Evolutionary conservation across 2,888 invertebrate species (phyloP), one percentile per base, ranked within the genome.

Genomic region (Drosophila neonasuta): DNA sequence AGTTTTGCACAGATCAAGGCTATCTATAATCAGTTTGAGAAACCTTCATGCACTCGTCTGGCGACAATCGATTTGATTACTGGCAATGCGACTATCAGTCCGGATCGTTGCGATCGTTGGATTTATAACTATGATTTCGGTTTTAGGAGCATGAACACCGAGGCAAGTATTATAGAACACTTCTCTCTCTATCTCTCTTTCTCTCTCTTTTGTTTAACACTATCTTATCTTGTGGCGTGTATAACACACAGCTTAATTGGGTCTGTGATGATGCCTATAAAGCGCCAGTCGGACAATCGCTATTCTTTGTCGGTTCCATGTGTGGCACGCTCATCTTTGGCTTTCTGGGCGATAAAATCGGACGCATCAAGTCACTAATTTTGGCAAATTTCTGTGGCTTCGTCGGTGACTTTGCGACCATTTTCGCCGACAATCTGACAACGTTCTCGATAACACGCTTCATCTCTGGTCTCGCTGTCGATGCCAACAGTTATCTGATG

Each of bases 271-370:
- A 92, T n/a, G 91, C 91, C 57, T 93, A 93, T 92, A 92, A 92
- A 77, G 91, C 93, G 17, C 91, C 92, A 1, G 83, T 93, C 34
- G 93, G 93, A 0, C 93, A 93, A 81, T 92, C 93, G 5, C 89
- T 93, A 66, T 94, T 93, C 84, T 93, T 93, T 80, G 88, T 92
- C 48, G 93, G 93, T 7, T 93, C 93, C 15, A 91, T 93, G 44
- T 78, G 92, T 24, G 93, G 93, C 1, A 92, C 92, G 41, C 80
- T 93, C 13, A 68, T 89, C n/a, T 91, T 93, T 71, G 93, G 93
- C 0, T 80, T 92, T 34, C 80, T 93, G 29, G 92, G 93, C 0
- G 93, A 94, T 84, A 84, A 88, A 51, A 91, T 92, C 56, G 93
- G 89, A 32, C 90, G 93, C 29, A 89, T 93, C 20, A 92, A 92